Evolutionary conservation across 1,140 invertebrate species (phyloP).

Genomic region (Oscheius sp.): DNA sequence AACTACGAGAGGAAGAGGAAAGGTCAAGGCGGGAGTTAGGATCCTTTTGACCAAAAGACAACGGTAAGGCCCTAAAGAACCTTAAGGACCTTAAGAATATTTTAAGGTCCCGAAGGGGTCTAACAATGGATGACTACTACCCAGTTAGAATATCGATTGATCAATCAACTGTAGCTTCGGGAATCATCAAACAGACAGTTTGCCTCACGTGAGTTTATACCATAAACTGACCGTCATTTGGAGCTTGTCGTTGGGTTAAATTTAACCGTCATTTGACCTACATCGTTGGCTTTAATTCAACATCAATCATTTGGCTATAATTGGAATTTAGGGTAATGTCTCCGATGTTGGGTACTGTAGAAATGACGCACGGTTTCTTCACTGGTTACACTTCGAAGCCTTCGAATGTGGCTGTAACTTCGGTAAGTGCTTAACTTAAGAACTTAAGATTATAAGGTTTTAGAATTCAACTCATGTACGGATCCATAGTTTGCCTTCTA

Average conservation of each 20-base stretch:
- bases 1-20: constrained; percentile 17
- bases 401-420: background rate
- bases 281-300: background rate
- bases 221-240: background rate
- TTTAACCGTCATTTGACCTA: background rate
- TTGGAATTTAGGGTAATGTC: background rate
- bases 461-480: constrained; percentile 1
- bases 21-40: constrained; percentile 19
- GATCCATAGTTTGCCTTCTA: background rate
- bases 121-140: constrained; percentile 28
- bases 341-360: background rate
- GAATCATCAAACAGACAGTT: constrained; percentile 26
- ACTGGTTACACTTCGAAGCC: constrained; percentile 5
- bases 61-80: background rate
- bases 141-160: constrained; percentile 21
- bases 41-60: constrained; percentile 19
- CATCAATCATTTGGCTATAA: background rate
- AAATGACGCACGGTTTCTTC: constrained; percentile 4
- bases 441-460: too few species aligned
- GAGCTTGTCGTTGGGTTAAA: background rate
- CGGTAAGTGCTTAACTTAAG: too few species aligned
- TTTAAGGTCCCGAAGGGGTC: constrained; percentile 17
- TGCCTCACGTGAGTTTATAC: constrained; percentile 18
- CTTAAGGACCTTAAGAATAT: background rate
- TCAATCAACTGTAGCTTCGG: constrained; percentile 7